Conservation (phyloP, 2,797 vertebrate species). For the Hirundo rustica region DNA sequence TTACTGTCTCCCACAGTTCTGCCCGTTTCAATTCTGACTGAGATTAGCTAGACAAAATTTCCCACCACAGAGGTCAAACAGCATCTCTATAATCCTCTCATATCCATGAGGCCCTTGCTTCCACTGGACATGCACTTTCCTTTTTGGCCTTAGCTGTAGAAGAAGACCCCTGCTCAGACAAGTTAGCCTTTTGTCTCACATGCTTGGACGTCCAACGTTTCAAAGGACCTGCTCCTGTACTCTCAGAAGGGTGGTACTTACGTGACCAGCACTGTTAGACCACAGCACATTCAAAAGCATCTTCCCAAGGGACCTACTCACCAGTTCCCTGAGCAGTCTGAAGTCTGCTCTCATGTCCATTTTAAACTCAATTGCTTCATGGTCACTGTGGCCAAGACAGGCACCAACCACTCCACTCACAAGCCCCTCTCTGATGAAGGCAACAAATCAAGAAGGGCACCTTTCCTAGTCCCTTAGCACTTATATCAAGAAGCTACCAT, state of each 20-base stretch:
- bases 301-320: not conserved
- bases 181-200: not conserved
- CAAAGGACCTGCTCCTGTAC: not conserved
- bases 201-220: not conserved
- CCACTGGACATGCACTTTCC: not conserved
- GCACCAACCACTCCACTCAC: not conserved
- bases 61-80: not conserved
- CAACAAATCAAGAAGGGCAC: not conserved
- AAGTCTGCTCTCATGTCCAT: not conserved
- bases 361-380: not conserved
- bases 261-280: not conserved
- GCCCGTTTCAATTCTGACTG: not conserved
- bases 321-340: not conserved
- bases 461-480: not conserved
- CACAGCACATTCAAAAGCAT: not conserved
- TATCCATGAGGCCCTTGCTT: not conserved
- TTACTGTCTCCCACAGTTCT: not conserved
- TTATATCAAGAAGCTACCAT: not conserved
- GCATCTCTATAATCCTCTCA: accelerated
- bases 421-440: not conserved
- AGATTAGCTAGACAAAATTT: not conserved
- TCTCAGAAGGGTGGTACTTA: not conserved
- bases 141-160: not conserved
- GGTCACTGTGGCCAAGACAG: not conserved
- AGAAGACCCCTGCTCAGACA: not conserved